Evolutionary conservation across 2,888 invertebrate species (phyloP), one percentile per base, ranked within the genome.

Genomic region (Suillia variegata): DNA sequence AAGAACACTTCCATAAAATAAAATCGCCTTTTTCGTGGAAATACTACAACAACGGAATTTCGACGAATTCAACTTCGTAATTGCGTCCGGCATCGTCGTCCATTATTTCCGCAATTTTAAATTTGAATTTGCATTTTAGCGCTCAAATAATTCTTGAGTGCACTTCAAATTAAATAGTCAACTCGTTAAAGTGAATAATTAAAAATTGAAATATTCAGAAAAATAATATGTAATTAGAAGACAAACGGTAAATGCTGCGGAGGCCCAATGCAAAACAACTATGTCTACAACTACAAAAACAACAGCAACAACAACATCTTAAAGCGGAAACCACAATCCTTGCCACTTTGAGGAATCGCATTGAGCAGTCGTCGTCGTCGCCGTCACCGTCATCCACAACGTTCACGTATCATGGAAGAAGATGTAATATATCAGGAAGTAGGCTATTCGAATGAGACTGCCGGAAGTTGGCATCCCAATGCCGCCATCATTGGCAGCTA

Each of bases 371-470:
- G n/a, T n/a, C n/a, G n/a, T n/a, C n/a, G n/a, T n/a, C n/a, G n/a
- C n/a, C n/a, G n/a, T 53, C 20, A 48, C 2, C 18, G 12, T 22
- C 26, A n/a, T n/a, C n/a, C n/a, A n/a, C n/a, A n/a, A n/a, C n/a
- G n/a, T n/a, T n/a, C 12, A 18, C 49, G 21, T 55, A 69, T 58
- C 59, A 76, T 76, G 75, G 75, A 75, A 62, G 75, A 77, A 67
- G 76, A 76, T 71, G 77, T 76, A 71, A 76, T 75, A 51, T 75
- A 75, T 68, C 69, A 70, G 56, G 62, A 64, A 56, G 54, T 70
- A 42, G 65, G 63, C 55, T 61, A 63, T 59, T 71, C 68, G 61
- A 70, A 69, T 54, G 68, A 65, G 6, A 54, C 26, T 20, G 22
- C 38, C 12, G 31, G 12, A 6, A 13, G 42, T 22, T 22, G n/a